phyloP scores from a whole-genome alignment of 2,797 vertebrate genomes.

The Bradypus variegatus region DNA sequence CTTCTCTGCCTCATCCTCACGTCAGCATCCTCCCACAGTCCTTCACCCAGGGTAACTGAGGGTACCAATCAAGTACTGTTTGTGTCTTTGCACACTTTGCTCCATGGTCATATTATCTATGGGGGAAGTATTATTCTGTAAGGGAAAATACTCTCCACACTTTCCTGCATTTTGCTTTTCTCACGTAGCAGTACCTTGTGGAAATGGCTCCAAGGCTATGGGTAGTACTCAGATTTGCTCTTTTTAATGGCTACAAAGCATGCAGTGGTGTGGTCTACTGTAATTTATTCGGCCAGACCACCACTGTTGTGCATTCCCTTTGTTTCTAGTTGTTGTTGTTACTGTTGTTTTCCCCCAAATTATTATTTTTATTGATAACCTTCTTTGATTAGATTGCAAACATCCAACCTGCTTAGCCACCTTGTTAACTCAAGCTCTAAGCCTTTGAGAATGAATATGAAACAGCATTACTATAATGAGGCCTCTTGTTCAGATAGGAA shows the following conservation, averaged over 20 bases:
- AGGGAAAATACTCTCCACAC: background rate
- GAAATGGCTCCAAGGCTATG: background rate
- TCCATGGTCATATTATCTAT: background rate
- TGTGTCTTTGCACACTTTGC: background rate
- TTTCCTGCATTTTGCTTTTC: background rate
- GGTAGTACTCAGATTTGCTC: background rate
- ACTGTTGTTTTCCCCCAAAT: background rate
- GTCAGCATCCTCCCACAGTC: background rate
- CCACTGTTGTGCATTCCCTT: conserved; percentile 7
- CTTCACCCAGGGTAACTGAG: background rate
- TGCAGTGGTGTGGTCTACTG: background rate
- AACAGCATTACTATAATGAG: background rate
- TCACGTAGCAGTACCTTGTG: background rate
- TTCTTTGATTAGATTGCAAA: conserved; percentile 44
- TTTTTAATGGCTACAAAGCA: background rate
- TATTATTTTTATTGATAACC: conserved; percentile 37
- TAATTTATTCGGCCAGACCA: background rate
- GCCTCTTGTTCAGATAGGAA: background rate
- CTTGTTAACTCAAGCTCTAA: conserved; percentile 7
- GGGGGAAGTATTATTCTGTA: background rate
- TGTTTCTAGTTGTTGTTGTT: background rate
- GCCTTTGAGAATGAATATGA: background rate
- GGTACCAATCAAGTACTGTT: background rate
- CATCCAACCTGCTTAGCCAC: background rate
- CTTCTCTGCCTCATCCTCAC: too few species aligned